phyloP scores from a whole-genome alignment of 2,888 invertebrate species.

The Anthophora plumipes region DNA sequence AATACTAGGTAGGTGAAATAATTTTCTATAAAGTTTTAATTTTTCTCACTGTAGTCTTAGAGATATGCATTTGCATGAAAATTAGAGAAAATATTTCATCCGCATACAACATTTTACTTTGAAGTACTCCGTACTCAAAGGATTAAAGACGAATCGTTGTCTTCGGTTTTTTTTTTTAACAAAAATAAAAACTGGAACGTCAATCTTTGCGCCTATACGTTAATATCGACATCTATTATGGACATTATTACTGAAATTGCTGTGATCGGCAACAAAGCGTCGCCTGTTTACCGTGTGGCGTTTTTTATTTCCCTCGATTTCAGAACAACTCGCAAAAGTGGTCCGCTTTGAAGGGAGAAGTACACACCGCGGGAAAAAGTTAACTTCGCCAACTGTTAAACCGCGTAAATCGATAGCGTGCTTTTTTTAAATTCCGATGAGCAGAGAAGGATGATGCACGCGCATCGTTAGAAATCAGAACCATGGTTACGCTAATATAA shows the following conservation, averaged over 20 bases:
- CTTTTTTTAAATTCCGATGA: constrained; percentile 57
- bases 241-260: constrained; percentile 6
- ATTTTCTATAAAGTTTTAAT: too few relatives aligned
- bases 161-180: too few relatives aligned
- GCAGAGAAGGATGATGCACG: constrained; percentile 27
- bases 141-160: too few relatives aligned
- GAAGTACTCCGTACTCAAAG: too few relatives aligned
- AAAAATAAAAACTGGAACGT: not conserved
- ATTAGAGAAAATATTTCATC: too few relatives aligned
- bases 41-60: too few relatives aligned
- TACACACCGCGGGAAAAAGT: constrained; percentile 50
- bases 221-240: not conserved
- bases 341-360: constrained; percentile 59
- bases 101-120: too few relatives aligned
- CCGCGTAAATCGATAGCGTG: constrained; percentile 51
- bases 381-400: constrained; percentile 56
- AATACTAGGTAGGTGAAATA: too few relatives aligned
- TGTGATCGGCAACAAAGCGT: not conserved
- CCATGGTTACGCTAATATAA: constrained; percentile 9
- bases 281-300: constrained; percentile 31
- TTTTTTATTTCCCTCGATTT: constrained; percentile 56
- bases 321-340: constrained; percentile 51
- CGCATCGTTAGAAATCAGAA: constrained; percentile 38
- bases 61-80: too few relatives aligned
- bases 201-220: not conserved